These are phyloP conservation scores for Struthidea cinerea DNA, from an alignment of 2,113 vertebrate species.

Conservation along the genomic window DNA sequence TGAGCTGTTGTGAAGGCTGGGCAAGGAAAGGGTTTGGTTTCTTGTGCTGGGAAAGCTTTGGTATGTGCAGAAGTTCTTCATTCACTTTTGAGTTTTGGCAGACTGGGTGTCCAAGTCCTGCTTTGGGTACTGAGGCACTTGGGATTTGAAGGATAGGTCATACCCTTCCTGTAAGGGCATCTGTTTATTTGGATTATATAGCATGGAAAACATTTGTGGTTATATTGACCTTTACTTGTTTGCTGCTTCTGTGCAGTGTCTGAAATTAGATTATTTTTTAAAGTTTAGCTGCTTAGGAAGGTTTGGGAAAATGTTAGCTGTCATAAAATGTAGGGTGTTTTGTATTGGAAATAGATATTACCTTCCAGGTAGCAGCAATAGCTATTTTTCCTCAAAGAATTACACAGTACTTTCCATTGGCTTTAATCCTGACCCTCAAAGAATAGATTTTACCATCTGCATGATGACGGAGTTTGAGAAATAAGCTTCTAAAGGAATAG, in stretches of 20 bases:
- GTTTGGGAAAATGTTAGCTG: not conserved
- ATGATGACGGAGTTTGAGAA: conserved; percentile 20
- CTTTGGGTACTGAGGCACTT: not conserved
- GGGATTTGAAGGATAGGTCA: not conserved
- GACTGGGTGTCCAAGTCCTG: not conserved
- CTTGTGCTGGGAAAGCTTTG: not conserved
- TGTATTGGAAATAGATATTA: not conserved
- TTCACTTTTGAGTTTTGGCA: not conserved
- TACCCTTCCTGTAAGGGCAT: not conserved
- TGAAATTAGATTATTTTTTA: not conserved
- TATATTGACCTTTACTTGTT: not conserved
- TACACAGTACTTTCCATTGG: not conserved
- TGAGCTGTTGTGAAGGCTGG: not conserved
- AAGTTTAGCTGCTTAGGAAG: not conserved
- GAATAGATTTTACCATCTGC: conserved; percentile 6
- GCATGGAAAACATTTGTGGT: not conserved
- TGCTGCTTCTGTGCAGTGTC: not conserved
- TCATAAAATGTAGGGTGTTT: not conserved
- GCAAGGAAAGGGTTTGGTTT: fast-evolving
- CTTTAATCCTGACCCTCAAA: conserved; percentile 23
- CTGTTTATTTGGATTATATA: not conserved
- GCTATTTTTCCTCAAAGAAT: conserved; percentile 25
- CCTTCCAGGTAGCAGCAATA: not conserved
- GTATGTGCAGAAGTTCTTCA: not conserved
- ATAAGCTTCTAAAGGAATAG: not conserved